Base-by-base conservation (phyloP, 35 echinoderm and acorn worm genomes). In the Ophioderma brevispina region DNA sequence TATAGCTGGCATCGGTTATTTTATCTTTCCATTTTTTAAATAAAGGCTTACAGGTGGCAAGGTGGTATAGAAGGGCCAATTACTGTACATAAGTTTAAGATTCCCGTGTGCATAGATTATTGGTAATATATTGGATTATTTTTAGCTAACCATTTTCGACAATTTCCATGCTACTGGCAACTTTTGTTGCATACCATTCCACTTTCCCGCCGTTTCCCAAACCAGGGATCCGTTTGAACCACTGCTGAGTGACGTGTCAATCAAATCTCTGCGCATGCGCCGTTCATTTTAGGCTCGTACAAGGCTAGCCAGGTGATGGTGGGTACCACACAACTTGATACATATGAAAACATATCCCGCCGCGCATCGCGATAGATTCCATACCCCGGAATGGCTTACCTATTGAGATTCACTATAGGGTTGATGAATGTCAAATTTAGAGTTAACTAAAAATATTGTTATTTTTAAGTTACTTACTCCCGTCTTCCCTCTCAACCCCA, bases 281-380 rank as follows among this genome's bases (percentile, higher is more conserved):
- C 33, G 33, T 37, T 31, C 17, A 59, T 31, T 21, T 25, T 37
- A 31, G 50, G 33, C 80, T 82, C 80, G 80, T 38, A 38, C 37
- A 70, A 70, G 59, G n/a, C 59, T 25, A 70, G 23, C 28, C 41
- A 52, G 83, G 32, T 64, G 46, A 33, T 14, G 46, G 25, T n/a
- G 15, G 15, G 63, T 59, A 64, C 83, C 31, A 33, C 38, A 31
- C 42, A 50, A 21, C 41, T 59, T 55, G 46, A 64, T 85, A 37
- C 25, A 32, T 28, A 85, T 37, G 55, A 85, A 85, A 85, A 85
- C 83, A 85, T 85, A 33, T 85, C 83, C 83, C 35, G 83, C 55
- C 17, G 83, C n/a, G 83, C 43, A 0, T 33, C 33, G 83, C 83
- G 46, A 85, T 85, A 37, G 83, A 34, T 23, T 33, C 32, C 83